Conservation (phyloP, 92 coral and sea anemone species). For the Heteractis magnifica region DNA sequence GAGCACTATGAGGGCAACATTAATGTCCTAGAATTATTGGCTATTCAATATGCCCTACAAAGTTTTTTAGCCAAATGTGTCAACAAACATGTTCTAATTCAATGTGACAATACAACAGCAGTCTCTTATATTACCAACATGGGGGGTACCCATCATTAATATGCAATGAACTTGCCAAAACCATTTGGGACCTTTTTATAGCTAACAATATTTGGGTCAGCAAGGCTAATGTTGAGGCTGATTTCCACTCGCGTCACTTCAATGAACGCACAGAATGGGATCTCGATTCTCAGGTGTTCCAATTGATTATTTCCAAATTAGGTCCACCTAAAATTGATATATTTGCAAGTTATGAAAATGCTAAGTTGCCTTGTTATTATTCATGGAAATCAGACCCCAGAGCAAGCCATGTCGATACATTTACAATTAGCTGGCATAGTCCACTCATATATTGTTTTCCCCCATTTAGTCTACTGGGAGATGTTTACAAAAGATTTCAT, state of each 20-base stretch:
- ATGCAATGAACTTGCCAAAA: background rate
- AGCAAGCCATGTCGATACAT: conserved; percentile 59
- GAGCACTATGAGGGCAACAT: conserved; percentile 27
- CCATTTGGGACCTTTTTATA: conserved; percentile 14
- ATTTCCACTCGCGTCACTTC: conserved; percentile 31
- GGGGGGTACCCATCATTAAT: too few relatives aligned
- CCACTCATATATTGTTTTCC: conserved; percentile 63
- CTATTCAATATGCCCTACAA: conserved; percentile 16
- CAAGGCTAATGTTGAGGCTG: conserved; percentile 34
- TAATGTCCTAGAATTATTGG: conserved; percentile 48
- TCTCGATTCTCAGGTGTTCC: conserved; percentile 22
- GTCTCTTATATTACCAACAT: conserved; percentile 5
- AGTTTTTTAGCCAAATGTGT: conserved; percentile 21
- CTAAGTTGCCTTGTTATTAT: conserved; percentile 39
- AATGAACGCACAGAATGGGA: conserved; percentile 45
- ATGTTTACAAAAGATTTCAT: conserved; percentile 52
- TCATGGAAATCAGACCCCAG: conserved; percentile 58
- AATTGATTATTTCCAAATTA: background rate
- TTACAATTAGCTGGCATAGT: conserved; percentile 51
- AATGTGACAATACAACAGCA: conserved; percentile 20
- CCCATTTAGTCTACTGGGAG: conserved; percentile 42
- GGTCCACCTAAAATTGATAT: conserved; percentile 40
- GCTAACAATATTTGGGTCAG: too few relatives aligned
- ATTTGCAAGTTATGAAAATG: conserved; percentile 39
- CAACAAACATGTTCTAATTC: conserved; percentile 37